Base-by-base conservation (phyloP, 2,888 invertebrate genomes). In the Bembecia ichneumoniformis region DNA sequence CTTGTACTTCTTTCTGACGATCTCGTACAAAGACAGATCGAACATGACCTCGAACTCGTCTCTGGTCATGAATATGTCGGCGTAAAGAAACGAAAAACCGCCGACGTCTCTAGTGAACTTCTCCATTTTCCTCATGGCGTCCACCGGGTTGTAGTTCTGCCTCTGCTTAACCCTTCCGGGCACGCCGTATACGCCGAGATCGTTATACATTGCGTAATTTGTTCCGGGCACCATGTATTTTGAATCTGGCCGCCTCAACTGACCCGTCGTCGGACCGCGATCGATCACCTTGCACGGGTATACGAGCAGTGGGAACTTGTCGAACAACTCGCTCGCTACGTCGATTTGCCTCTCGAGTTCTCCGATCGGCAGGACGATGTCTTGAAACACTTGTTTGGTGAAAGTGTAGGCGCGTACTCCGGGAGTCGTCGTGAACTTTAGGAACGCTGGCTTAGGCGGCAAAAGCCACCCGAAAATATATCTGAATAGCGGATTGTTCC, bases 391-490 rank as follows among this genome's bases (percentile, higher is more conserved):
- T 78, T 92, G 92, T 60, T 90, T 91, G 0, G 91, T 91, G 63
- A 92, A 92, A 0, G 92, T 92, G 68, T 91, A 91, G 0, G 90
- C 91, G 52, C 92, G 69, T 0, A 93, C 83, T 9, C 91, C 91
- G 0, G 91, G 90, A 0, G 92, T 93, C 0, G 92, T 93, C 0
- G 92, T 91, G 73, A 90, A 91, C 64, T 92, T 92, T n/a, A 92
- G 67, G 64, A 92, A 92, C 0, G 92, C 92, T 2, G 91, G 91
- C 64, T 92, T 92, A 0, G 92, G 92, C 0, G 92, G 92, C 28
- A 92, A 64, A 0, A 92, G 68, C 91, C 92, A 92, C 0, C 92
- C 92, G 58, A 92, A 89, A 0, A 91, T 58, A 3, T 82, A 64
- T 51, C 91, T 80, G 64, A 92, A 92, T 3, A 91, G 11, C 0